These are phyloP conservation scores for Rhineura floridana DNA, from an alignment of 2,113 vertebrate species.

Conservation along the genomic window DNA sequence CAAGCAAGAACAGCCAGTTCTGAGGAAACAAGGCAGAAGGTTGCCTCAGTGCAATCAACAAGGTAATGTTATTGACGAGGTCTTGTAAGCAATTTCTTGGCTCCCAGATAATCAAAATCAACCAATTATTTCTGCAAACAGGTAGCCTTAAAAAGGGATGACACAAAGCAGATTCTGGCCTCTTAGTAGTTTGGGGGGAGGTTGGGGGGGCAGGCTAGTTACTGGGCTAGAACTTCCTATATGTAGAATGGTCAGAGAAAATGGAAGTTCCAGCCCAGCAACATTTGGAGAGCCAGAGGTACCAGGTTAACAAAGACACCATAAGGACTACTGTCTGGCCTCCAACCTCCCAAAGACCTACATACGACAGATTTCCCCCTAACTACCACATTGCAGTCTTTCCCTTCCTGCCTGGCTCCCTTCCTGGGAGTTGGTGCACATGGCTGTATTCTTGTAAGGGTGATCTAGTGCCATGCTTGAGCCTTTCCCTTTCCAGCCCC, in stretches of 20 bases:
- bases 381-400: not conserved
- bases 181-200: too few species aligned
- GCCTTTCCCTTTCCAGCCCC: not conserved
- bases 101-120: not conserved
- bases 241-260: too few species aligned
- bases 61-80: not conserved
- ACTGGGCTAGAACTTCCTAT: too few species aligned
- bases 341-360: not conserved
- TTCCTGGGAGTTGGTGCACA: not conserved
- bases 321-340: not conserved
- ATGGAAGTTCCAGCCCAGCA: too few species aligned
- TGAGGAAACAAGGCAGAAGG: not conserved
- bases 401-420: not conserved
- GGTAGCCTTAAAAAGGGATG: not conserved
- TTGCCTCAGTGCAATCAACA: not conserved
- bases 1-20: slow-evolving; percentile 38
- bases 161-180: not conserved
- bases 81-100: not conserved
- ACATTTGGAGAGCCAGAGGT: too few species aligned
- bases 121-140: slow-evolving; percentile 1
- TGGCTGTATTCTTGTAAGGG: not conserved
- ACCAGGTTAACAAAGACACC: too few species aligned
- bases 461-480: not conserved
- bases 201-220: too few species aligned
- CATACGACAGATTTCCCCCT: not conserved